A percentile compares a stretch with the other conserved stretches of the same genome.
Conservation (phyloP, 2,797 vertebrate genomes). For the Hoplostethus atlanticus region DNA sequence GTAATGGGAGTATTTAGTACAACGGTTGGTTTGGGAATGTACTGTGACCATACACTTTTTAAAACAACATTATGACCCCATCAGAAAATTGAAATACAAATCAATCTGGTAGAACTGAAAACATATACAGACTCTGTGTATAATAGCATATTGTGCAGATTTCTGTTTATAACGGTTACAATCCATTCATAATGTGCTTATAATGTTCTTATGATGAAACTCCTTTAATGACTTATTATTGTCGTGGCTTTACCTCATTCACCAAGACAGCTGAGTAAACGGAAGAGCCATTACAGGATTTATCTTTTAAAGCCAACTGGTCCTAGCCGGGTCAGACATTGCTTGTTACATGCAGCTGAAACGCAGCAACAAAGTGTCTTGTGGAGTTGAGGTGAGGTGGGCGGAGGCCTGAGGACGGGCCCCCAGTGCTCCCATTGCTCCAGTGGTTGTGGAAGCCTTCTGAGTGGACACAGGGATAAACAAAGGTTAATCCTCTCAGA, state of each 20-base stretch:
- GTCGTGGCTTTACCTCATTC: neutral
- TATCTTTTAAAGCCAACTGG: constrained; percentile 10
- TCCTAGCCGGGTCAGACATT: constrained; percentile 1
- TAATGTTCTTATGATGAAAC: neutral
- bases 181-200: neutral
- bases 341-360: constrained; percentile 14
- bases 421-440: constrained; percentile 38
- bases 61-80: neutral
- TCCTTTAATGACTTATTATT: neutral
- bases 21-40: too few relatives aligned
- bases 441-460: constrained; percentile 52
- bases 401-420: constrained; percentile 36
- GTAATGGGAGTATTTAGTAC: neutral
- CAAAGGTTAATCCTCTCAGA: constrained; percentile 85
- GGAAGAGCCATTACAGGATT: neutral
- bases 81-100: constrained; percentile 1
- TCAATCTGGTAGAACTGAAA: neutral
- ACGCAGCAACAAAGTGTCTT: neutral
- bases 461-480: constrained; percentile 67
- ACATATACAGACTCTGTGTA: too few relatives aligned
- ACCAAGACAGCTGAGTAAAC: neutral
- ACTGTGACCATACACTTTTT: too few relatives aligned
- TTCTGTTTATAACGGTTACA: neutral
- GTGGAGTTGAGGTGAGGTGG: constrained; percentile 30
- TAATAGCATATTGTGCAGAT: neutral